phyloP scores from a whole-genome alignment of 2,888 invertebrate genomes.

The Lordiphosa andalusiaca region DNA sequence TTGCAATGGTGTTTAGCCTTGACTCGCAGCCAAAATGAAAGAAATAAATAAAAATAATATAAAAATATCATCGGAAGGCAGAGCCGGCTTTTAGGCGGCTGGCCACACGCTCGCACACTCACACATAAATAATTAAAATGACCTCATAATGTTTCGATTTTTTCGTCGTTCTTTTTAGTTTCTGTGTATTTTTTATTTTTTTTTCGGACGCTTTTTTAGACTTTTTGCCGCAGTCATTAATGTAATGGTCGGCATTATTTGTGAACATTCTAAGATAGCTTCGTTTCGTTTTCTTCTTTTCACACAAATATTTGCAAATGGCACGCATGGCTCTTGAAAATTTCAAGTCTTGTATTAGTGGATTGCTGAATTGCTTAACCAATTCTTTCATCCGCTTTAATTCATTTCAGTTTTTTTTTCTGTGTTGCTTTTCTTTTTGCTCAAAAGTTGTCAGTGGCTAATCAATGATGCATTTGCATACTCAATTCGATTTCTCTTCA shows the following conservation, averaged over 20 bases:
- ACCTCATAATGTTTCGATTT: slow-evolving; percentile 66
- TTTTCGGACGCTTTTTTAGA: slow-evolving; percentile 13
- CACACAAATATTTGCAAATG: slow-evolving; percentile 25
- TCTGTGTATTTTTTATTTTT: slow-evolving; percentile 10
- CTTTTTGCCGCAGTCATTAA: slow-evolving; percentile 64
- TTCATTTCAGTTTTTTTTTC: background rate
- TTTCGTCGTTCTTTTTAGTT: slow-evolving; percentile 20
- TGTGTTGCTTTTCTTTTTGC: slow-evolving; percentile 2
- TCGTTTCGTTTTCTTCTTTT: background rate
- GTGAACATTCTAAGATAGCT: slow-evolving; percentile 37
- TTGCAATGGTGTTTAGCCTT: slow-evolving; percentile 8
- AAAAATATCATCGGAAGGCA: slow-evolving; percentile 5
- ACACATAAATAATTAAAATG: slow-evolving; percentile 63
- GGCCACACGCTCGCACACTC: slow-evolving; percentile 21
- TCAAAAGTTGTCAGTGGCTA: slow-evolving; percentile 25
- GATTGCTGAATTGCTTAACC: background rate
- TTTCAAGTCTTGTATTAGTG: background rate
- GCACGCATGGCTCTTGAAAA: slow-evolving; percentile 35
- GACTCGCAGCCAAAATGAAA: slow-evolving; percentile 29
- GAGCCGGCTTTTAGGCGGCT: slow-evolving; percentile 31
- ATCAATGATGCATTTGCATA: slow-evolving; percentile 28
- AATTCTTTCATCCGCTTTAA: background rate
- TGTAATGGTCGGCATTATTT: slow-evolving; percentile 63
- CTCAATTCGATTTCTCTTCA: slow-evolving; percentile 43
- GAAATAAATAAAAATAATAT: slow-evolving; percentile 3